Evolutionary conservation across 2,888 invertebrate species (phyloP), one percentile per base, ranked within the genome.

Genomic region (Cinara cedri): DNA sequence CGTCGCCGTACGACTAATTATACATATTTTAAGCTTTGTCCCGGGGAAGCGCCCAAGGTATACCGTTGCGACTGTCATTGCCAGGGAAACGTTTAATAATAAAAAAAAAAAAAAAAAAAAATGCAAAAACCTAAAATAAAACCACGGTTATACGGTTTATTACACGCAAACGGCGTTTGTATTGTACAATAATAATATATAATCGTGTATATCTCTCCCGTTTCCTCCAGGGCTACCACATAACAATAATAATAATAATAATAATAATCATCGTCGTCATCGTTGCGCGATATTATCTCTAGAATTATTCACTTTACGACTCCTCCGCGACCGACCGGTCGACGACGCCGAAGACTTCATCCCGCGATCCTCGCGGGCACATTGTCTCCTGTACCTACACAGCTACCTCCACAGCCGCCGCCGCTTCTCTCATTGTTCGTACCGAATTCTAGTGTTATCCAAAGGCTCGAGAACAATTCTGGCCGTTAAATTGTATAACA

Each of bases 401-500:
- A 2, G 1, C 46, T 9, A 16, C n/a, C 51, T n/a, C n/a, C n/a
- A n/a, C n/a, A n/a, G n/a, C n/a, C n/a, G n/a, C n/a, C n/a, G n/a
- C n/a, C n/a, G n/a, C n/a, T n/a, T n/a, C n/a, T n/a, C n/a, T 57
- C 74, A 63, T 76, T 76, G 68, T 68, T 66, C 55, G n/a, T 16
- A 57, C 68, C 68, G 19, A 34, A 76, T 76, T 49, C 19, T 26
- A 76, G 57, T 60, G 46, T 57, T 49, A 68, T 68, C 60, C 68
- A 19, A 19, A 21, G 46, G 66, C 19, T 34, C 6, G 57, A 68
- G 68, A 78, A 78, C 78, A 70, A 70, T 68, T 70, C 68, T 49
- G 57, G 16, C 76, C 68, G 66, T 66, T 76, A 76, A 68, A 76
- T 44, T 60, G 57, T 78, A 78, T 78, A 70, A 60, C 55, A 76